These are phyloP conservation scores for Microdon myrmicae DNA, from an alignment of 2,888 invertebrate species.

Conservation along the genomic window DNA sequence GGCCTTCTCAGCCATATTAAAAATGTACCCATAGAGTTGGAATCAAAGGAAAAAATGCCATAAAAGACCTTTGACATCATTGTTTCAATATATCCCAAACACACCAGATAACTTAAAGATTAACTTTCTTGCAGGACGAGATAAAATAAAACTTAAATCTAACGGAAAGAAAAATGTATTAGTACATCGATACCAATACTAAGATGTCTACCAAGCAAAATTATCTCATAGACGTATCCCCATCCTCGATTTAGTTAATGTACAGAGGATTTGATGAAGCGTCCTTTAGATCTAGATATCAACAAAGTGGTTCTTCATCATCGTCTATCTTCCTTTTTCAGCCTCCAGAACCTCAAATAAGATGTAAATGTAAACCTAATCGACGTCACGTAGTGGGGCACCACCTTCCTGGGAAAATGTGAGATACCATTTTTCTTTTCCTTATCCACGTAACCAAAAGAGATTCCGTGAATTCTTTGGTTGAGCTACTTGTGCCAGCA, in stretches of 20 bases:
- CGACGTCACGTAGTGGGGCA: conserved; percentile 51
- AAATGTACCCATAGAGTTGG: too few relatives aligned
- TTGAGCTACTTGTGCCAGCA: not conserved
- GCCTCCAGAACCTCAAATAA: conserved; percentile 33
- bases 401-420: conserved; percentile 50
- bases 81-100: not conserved
- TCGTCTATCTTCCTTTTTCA: not conserved
- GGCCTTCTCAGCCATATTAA: too few relatives aligned
- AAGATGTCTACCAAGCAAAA: conserved; percentile 25
- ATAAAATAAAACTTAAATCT: too few relatives aligned
- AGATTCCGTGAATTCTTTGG: conserved; percentile 36
- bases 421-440: conserved; percentile 46
- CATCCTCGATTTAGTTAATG: conserved; percentile 17
- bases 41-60: too few relatives aligned
- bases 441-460: conserved; percentile 36
- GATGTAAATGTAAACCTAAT: conserved; percentile 53
- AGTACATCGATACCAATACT: conserved; percentile 13
- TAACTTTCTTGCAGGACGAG: too few relatives aligned
- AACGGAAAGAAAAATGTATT: conserved; percentile 30
- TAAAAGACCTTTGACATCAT: too few relatives aligned
- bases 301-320: not conserved
- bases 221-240: conserved; percentile 18
- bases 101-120: too few relatives aligned
- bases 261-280: conserved; percentile 20
- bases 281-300: conserved; percentile 14